Conservation (phyloP, 2,888 invertebrate species). For the Athetis lepigone region DNA sequence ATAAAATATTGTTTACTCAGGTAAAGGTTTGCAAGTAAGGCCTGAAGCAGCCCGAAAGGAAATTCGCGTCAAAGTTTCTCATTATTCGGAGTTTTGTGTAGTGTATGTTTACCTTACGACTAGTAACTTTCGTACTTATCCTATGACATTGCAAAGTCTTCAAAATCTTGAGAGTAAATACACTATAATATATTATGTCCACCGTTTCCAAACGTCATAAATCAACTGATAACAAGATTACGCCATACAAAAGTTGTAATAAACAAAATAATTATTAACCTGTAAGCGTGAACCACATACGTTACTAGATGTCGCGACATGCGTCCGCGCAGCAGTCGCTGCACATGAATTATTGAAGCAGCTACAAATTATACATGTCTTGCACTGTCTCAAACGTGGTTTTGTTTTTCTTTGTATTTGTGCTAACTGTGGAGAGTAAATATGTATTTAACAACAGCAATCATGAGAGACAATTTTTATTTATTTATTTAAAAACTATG, state of each 20-base stretch:
- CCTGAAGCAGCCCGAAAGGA: too few species aligned
- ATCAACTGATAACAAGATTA: slow-evolving; percentile 1
- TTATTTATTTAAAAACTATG: too few species aligned
- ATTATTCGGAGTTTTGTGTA: too few species aligned
- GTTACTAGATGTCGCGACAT: slow-evolving; percentile 37
- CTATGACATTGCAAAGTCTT: too few species aligned
- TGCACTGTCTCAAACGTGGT: slow-evolving; percentile 33
- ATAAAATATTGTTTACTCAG: too few species aligned
- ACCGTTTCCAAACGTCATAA: neutral
- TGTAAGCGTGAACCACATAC: slow-evolving; percentile 49
- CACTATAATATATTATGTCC: neutral
- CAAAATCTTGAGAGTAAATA: too few species aligned
- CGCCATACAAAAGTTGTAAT: neutral
- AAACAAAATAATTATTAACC: slow-evolving; percentile 19
- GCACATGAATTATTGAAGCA: slow-evolving; percentile 71
- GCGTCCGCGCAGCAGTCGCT: slow-evolving; percentile 31
- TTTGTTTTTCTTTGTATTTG: slow-evolving; percentile 26
- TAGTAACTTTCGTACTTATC: too few species aligned
- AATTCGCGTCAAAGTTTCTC: too few species aligned
- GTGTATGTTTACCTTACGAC: too few species aligned
- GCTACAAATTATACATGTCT: slow-evolving; percentile 66
- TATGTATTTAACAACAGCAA: too few species aligned
- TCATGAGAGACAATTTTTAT: too few species aligned
- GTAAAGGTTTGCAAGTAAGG: too few species aligned
- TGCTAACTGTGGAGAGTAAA: slow-evolving; percentile 19